phyloP scores from a whole-genome alignment of 2,797 vertebrate genomes.

The Cygnus olor region DNA sequence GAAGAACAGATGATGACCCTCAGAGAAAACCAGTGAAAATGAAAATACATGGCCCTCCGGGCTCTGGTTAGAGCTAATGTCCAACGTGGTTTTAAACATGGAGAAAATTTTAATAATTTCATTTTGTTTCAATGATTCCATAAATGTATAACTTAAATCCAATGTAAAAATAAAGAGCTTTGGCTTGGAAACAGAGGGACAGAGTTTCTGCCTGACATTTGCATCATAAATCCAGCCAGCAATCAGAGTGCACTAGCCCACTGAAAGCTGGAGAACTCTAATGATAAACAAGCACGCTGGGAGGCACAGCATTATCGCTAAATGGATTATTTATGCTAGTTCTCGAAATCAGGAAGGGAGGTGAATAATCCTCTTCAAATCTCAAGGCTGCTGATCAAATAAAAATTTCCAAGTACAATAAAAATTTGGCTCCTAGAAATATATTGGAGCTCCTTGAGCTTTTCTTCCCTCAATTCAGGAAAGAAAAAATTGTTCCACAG shows the following conservation, averaged over 20 bases:
- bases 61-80: not conserved
- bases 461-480: conserved; percentile 46
- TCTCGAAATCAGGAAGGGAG: conserved; percentile 65
- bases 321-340: conserved; percentile 81
- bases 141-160: conserved; percentile 60
- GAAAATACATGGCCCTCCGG: not conserved
- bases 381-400: conserved; percentile 76
- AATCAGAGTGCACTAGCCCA: conserved; percentile 62
- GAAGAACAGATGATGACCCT: not conserved
- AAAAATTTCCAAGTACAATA: conserved; percentile 77
- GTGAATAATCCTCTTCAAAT: conserved; percentile 75
- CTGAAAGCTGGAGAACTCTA: conserved; percentile 68
- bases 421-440: conserved; percentile 60
- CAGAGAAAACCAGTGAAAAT: not conserved
- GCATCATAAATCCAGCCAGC: conserved; percentile 74
- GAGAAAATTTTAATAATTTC: conserved; percentile 64
- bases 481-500: conserved; percentile 29
- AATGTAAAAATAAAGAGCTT: conserved; percentile 69
- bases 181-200: conserved; percentile 69
- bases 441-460: conserved; percentile 20
- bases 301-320: conserved; percentile 76
- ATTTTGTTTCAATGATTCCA: not conserved
- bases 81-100: not conserved
- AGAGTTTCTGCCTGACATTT: conserved; percentile 71
- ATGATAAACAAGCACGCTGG: conserved; percentile 76